Base-by-base conservation (phyloP, 2,888 invertebrate species). In the Entomobrya proxima region DNA sequence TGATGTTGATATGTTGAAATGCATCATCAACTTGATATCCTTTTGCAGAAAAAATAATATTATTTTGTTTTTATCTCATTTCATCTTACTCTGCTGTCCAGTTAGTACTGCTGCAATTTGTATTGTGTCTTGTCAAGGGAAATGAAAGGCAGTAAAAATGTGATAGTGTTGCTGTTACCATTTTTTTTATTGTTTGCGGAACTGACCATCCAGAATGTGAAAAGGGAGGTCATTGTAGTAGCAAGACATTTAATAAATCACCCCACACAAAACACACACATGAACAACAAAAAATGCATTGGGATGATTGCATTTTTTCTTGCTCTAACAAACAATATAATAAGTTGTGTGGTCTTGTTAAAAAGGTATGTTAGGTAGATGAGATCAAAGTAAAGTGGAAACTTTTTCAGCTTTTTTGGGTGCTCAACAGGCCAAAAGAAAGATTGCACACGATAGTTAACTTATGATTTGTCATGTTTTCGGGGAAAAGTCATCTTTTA, bases 191-290 rank as follows among this genome's bases (percentile, higher is more conserved):
- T 61, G 32, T 61, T 30, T n/a, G 13, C 9, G 35, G 18, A 64
- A 64, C 64, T 64, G 64, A 64, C 64, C 64, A 64, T 3, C 64
- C 64, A 64, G 32, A 61, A 61, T 30, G n/a, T 61, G 61, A 61
- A 35, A 7, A 64, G 35, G 6, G 35, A 13, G 37, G 18, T 21
- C 37, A 64, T 37, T 64, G 64, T 37, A 35, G n/a, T 37, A 64
- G 37, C 7, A 35, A 35, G 64, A 64, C 35, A 64, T 35, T 64
- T 64, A 64, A 64, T 64, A 64, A 35, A 64, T 64, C 64, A 64
- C 35, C 35, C 35, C 37, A 35, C 64, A 64, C 37, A 9, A n/a
- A n/a, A n/a, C n/a, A n/a, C n/a, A n/a, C n/a, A 18, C 18, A 21
- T 9, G 7, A 64, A 37, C 30, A 35, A 35, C 13, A 64, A 64